Base-by-base conservation (phyloP, 2,113 vertebrate species). In the Poeciliopsis occidentalis region DNA sequence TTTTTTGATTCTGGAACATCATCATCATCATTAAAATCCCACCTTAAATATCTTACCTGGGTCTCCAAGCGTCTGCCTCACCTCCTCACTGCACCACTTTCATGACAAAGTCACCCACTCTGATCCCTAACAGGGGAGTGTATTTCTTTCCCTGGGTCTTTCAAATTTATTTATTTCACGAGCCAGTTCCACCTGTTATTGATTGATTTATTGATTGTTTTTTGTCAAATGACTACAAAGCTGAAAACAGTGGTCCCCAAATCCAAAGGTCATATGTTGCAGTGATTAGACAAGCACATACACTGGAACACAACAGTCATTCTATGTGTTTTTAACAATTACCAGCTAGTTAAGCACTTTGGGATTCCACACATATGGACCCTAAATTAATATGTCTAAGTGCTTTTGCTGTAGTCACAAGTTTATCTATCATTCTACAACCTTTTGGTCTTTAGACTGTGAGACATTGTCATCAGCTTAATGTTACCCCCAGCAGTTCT, bases 111-210 rank as follows among this genome's bases (percentile, higher is more conserved):
- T 29, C 29, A 95, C 95, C 94, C 83, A 57, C 88, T 75, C 77
- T 96, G 95, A 96, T 95, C 96, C 94, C 90, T 93, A 93, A 95
- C 91, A 83, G 74, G 80, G 71, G 81, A 92, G 93, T 95, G 92
- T 94, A 88, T 94, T 94, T 91, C 94, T 93, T 91, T 91, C 91
- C 26, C 84, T 83, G 90, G 88, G 88, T 80, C 91, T 94, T 93
- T 24, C 94, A 96, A 93, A 93, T 93, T 91, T 89, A 84, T 89
- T 54, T 88, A 80, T 92, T 63, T 57, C 34, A 76, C 54, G 30
- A 54, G 29, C 54, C 34, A 37, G 44, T 34, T 69, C 72, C 92
- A 91, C 91, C 90, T 90, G 85, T 65, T 92, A 90, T 93, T 94
- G 90, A 93, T 86, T 57, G 39, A 27, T 60, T 79, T 92, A 95